phyloP scores from a whole-genome alignment of 2,888 invertebrate species.

The Ariolimax columbianus region DNA sequence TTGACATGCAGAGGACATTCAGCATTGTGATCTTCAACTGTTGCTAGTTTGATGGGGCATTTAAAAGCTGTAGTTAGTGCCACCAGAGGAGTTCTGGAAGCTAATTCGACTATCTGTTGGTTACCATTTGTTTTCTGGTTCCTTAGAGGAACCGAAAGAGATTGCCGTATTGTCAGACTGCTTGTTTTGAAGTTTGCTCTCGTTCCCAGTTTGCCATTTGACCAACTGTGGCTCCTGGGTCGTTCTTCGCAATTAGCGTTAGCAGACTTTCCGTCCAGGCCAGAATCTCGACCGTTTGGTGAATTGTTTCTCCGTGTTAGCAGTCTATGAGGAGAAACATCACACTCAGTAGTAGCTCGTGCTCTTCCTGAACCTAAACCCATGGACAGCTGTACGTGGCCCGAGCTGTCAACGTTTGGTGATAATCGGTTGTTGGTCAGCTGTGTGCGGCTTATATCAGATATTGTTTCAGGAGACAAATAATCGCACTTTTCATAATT shows the following conservation, averaged over 20 bases:
- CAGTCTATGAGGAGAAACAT: constrained; percentile 43
- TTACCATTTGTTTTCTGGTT: not conserved
- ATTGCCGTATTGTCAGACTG: not conserved
- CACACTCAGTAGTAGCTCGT: not conserved
- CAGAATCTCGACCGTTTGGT: not conserved
- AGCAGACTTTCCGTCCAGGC: not conserved
- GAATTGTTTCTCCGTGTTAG: constrained; percentile 36
- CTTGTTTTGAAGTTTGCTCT: not conserved
- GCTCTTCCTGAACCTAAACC: not conserved
- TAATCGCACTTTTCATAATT: not conserved
- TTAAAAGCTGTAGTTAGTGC: not conserved
- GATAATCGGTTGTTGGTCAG: not conserved
- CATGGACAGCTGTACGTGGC: constrained; percentile 10
- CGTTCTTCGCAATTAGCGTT: not conserved
- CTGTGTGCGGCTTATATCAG: not conserved
- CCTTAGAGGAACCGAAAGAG: not conserved
- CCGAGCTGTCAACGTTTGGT: constrained; percentile 29
- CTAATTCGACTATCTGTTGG: not conserved
- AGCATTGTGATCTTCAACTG: not conserved
- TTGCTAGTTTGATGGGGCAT: not conserved
- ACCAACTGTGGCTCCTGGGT: constrained; percentile 46
- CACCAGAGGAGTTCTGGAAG: not conserved
- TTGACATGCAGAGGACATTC: constrained; percentile 17
- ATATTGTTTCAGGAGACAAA: not conserved
- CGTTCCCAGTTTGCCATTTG: constrained; percentile 30